Conservation (phyloP, 2,888 invertebrate species). For the Orthonevra nobilis region DNA sequence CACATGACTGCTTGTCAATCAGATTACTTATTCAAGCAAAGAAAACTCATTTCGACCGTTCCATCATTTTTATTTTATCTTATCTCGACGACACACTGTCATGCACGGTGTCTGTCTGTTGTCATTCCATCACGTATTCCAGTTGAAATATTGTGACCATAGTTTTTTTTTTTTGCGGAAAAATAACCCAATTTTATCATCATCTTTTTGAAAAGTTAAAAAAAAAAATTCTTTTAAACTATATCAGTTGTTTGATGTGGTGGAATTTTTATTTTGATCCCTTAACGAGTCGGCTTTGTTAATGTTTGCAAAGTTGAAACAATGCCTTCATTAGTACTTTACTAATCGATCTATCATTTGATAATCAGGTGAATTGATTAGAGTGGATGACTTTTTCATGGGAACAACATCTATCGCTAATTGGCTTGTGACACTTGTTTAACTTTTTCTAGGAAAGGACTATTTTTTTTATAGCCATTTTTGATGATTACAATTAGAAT, state of each 20-base stretch:
- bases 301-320: slow-evolving; percentile 11
- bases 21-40: no score
- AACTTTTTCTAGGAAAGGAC: no score
- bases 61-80: slow-evolving; percentile 38
- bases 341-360: slow-evolving; percentile 2
- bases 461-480: no score
- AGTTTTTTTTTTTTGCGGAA: no score
- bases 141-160: no score
- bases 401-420: no score
- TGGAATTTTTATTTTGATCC: slow-evolving; percentile 7
- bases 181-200: slow-evolving; percentile 28
- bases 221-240: not conserved
- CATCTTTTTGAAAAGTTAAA: not conserved
- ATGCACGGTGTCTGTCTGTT: no score
- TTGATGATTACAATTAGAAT: no score
- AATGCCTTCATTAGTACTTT: not conserved
- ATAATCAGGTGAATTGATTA: slow-evolving; percentile 1
- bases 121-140: slow-evolving; percentile 50
- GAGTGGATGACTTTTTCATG: not conserved
- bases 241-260: not conserved
- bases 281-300: slow-evolving; percentile 1
- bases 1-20: no score
- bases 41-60: no score
- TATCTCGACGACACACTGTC: slow-evolving; percentile 31
- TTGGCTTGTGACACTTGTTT: no score